phyloP scores from a whole-genome alignment of 2,888 invertebrate species.

The Orthosia gracilis region DNA sequence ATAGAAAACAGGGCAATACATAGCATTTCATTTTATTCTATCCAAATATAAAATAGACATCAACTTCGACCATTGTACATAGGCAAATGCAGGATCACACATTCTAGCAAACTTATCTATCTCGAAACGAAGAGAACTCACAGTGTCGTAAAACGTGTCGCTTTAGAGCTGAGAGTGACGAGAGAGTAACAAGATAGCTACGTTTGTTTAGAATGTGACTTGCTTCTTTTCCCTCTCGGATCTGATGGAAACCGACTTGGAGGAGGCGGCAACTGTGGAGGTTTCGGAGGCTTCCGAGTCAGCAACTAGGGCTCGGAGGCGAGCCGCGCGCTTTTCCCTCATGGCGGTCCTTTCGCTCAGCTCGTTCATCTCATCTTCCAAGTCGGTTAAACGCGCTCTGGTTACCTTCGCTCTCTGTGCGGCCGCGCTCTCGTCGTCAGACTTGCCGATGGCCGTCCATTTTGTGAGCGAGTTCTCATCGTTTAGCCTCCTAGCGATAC shows the following conservation, averaged over 20 bases:
- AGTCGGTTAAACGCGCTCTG: conserved; percentile 93
- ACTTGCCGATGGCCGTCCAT: conserved; percentile 92
- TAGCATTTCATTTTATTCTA: conserved; percentile 84
- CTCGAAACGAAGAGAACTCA: conserved; percentile 71
- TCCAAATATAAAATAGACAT: conserved; percentile 86
- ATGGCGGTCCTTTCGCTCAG: conserved; percentile 93
- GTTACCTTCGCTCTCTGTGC: conserved; percentile 92
- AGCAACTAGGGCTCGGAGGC: conserved; percentile 93
- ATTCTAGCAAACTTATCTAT: conserved; percentile 82
- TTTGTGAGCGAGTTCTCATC: conserved; percentile 90
- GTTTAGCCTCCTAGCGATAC: conserved; percentile 85
- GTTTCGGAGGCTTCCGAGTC: conserved; percentile 88
- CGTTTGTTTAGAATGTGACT: conserved; percentile 85
- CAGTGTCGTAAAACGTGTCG: conserved; percentile 67
- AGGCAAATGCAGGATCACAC: conserved; percentile 85
- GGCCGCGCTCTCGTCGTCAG: conserved; percentile 90
- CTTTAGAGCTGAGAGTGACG: conserved; percentile 73
- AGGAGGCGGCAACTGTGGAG: conserved; percentile 76
- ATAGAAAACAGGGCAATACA: conserved; percentile 84
- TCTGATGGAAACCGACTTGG: conserved; percentile 82
- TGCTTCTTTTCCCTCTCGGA: conserved; percentile 88
- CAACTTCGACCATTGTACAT: conserved; percentile 79
- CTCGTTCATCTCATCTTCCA: conserved; percentile 95
- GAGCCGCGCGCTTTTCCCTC: conserved; percentile 93
- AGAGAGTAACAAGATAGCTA: conserved; percentile 57